Conservation (phyloP, 2,797 vertebrate genomes). For the Poeciliopsis infans region DNA sequence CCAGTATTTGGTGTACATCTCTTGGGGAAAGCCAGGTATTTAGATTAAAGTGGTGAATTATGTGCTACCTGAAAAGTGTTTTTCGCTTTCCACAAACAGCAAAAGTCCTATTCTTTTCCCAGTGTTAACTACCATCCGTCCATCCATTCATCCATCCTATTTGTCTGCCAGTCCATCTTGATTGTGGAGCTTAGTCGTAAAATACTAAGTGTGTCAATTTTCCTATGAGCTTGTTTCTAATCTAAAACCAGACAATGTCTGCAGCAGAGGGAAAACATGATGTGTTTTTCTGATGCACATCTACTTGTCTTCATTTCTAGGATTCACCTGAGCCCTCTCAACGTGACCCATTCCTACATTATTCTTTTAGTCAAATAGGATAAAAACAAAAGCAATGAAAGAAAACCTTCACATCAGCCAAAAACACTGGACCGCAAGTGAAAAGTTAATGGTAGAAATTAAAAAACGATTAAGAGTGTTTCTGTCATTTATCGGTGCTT, state of each 20-base stretch:
- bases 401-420: neutral
- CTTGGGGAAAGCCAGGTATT: neutral
- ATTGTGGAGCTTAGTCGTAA: neutral
- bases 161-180: neutral
- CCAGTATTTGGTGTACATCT: neutral
- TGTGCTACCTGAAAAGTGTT: neutral
- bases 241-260: constrained; percentile 5
- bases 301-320: neutral
- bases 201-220: neutral
- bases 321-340: constrained; percentile 1
- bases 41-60: neutral
- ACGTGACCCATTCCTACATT: constrained; percentile 4
- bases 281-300: neutral
- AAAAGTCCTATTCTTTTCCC: neutral
- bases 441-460: constrained; percentile 39
- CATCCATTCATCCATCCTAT: neutral
- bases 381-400: neutral
- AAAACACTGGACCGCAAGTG: neutral
- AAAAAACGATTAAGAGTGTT: constrained; percentile 20
- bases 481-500: constrained; percentile 14
- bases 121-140: neutral
- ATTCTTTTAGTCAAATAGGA: neutral
- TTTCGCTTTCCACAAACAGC: too few species aligned
- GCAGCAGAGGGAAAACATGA: neutral
- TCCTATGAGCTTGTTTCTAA: neutral